These are phyloP conservation scores for Conops quadrifasciatus DNA, from an alignment of 2,888 invertebrate species.

Conservation along the genomic window DNA sequence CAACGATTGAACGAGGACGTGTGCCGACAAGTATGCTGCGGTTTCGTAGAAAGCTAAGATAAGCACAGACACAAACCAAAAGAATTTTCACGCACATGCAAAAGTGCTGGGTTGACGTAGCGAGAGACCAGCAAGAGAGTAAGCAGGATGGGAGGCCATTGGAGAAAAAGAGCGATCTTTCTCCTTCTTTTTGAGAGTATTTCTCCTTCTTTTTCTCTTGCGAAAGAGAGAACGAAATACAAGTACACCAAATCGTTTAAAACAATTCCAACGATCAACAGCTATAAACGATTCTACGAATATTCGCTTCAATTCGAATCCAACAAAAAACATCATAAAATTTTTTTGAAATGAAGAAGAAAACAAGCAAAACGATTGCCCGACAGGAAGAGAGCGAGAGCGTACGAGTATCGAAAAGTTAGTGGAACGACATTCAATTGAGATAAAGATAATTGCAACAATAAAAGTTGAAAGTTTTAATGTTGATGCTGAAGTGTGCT, in stretches of 20 bases:
- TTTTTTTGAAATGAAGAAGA: too few species aligned
- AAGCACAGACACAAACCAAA: slow-evolving; percentile 16
- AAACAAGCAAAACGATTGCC: too few species aligned
- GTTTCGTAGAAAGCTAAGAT: slow-evolving; percentile 19
- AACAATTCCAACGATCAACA: too few species aligned
- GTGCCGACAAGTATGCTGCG: slow-evolving; percentile 16
- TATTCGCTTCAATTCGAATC: too few species aligned
- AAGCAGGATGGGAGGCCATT: too few species aligned
- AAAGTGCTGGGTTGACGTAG: background rate
- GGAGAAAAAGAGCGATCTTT: too few species aligned
- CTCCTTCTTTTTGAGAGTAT: too few species aligned
- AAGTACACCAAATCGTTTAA: slow-evolving; percentile 11
- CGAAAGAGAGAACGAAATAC: slow-evolving; percentile 39
- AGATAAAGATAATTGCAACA: slow-evolving; percentile 64
- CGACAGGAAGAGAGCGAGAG: background rate
- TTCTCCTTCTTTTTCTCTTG: too few species aligned
- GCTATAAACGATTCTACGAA: too few species aligned
- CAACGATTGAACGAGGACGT: background rate
- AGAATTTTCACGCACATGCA: background rate
- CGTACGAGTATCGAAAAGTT: slow-evolving; percentile 53
- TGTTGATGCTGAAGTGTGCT: background rate
- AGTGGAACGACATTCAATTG: slow-evolving; percentile 55
- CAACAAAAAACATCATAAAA: too few species aligned
- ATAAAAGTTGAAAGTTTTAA: slow-evolving; percentile 57
- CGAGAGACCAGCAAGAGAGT: slow-evolving; percentile 8